Percentiles rank a stretch among this genome's conserved stretches.
Conservation (phyloP, 1,140 invertebrate genomes). For the Drosophila ironensis region DNA sequence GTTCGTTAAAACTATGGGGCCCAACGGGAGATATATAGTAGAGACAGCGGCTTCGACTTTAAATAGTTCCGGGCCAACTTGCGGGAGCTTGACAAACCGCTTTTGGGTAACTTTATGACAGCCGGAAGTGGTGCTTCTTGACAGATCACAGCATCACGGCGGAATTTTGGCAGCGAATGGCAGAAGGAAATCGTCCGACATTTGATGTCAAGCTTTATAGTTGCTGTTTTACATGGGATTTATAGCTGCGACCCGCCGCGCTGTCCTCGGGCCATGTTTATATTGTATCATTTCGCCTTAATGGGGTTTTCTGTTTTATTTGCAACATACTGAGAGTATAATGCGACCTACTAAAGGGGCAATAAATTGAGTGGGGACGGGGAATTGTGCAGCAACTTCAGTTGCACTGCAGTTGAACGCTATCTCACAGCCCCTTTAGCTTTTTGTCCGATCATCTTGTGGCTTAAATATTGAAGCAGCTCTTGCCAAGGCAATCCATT, state of each 20-base stretch:
- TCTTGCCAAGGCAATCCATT: constrained; percentile 39
- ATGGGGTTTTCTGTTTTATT: constrained; percentile 39
- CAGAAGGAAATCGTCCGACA: background rate
- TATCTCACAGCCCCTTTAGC: background rate
- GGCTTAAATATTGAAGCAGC: constrained; percentile 27
- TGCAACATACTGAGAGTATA: constrained; percentile 7
- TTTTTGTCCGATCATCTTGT: constrained; percentile 22
- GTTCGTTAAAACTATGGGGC: constrained; percentile 30
- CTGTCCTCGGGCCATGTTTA: constrained; percentile 13
- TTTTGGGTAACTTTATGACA: constrained; percentile 33
- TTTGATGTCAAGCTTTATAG: constrained; percentile 23
- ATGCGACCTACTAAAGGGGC: constrained; percentile 58
- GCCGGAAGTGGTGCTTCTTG: constrained; percentile 2
- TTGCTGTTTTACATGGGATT: constrained; percentile 22
- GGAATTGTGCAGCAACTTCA: background rate
- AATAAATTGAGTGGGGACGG: constrained; percentile 49
- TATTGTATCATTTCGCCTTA: constrained; percentile 24
- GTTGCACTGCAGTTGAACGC: constrained; percentile 10
- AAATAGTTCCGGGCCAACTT: constrained; percentile 33
- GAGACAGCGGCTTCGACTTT: constrained; percentile 1
- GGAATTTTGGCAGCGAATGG: background rate
- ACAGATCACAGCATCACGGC: constrained; percentile 6
- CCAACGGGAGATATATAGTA: constrained; percentile 1
- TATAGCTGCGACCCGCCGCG: constrained; percentile 16
- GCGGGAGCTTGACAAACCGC: constrained; percentile 20